Evolutionary conservation across 37 sponge, comb jelly and placozoan species (phyloP).

Genomic region (Agelas oroides): DNA sequence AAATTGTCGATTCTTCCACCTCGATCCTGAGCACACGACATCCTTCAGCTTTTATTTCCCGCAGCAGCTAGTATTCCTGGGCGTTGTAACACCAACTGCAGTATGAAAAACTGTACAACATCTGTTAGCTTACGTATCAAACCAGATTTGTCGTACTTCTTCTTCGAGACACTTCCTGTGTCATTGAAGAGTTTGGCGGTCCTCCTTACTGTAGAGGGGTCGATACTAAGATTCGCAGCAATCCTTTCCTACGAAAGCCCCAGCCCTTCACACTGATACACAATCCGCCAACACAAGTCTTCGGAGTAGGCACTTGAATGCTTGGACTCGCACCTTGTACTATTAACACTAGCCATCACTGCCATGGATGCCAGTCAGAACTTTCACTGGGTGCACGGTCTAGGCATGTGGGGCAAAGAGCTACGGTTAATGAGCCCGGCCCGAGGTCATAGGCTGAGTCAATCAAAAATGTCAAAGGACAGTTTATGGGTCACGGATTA

Average conservation of each 20-base stretch:
- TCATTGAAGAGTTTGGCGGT: not conserved
- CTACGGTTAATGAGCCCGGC: too few relatives aligned
- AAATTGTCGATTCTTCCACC: not conserved
- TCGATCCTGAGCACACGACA: not conserved
- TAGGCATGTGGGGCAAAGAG: too few relatives aligned
- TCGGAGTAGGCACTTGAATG: not conserved
- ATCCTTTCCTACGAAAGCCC: not conserved
- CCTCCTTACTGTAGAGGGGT: conserved; percentile 4
- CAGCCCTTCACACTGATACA: not conserved
- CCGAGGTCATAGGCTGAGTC: too few relatives aligned
- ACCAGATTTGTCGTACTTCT: not conserved
- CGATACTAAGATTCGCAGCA: conserved; percentile 1
- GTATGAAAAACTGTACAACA: not conserved
- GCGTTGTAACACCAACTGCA: not conserved
- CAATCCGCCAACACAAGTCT: conserved; percentile 20
- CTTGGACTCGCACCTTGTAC: conserved; percentile 11
- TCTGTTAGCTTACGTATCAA: not conserved
- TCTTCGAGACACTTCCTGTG: conserved; percentile 6
- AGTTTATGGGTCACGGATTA: too few relatives aligned
- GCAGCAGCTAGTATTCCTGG: conserved; percentile 1
- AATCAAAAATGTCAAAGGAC: too few relatives aligned
- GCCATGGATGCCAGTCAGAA: too few relatives aligned
- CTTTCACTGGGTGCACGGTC: too few relatives aligned
- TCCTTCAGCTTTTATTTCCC: conserved; percentile 5
- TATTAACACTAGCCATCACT: too few relatives aligned